Conservation (phyloP, 2,888 invertebrate species). For the Ophion costatus region DNA sequence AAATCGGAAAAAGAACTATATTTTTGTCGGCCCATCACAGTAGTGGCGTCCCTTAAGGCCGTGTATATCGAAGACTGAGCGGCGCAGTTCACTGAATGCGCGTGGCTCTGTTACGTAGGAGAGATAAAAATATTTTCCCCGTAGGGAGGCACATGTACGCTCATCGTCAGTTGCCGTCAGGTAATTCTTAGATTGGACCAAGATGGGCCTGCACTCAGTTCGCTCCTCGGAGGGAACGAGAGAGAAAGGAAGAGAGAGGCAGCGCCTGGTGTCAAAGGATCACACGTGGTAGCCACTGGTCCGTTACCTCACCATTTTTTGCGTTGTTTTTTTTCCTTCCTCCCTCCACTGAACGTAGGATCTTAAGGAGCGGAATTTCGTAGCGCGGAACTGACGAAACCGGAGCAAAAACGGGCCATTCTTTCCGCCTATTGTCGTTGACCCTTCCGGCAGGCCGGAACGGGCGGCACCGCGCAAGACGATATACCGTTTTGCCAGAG, state of each 20-base stretch:
- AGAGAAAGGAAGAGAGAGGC: not conserved
- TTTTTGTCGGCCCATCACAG: too few species aligned
- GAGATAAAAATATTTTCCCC: too few species aligned
- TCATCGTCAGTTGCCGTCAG: too few species aligned
- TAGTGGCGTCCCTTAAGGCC: not conserved
- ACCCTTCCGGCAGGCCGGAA: conserved; percentile 50
- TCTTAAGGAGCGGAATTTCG: conserved; percentile 23
- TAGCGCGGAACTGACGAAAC: conserved; percentile 47
- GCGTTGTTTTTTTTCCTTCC: conserved; percentile 38
- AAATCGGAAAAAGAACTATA: too few species aligned
- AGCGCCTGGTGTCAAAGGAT: not conserved
- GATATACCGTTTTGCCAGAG: conserved; percentile 48
- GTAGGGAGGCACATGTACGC: too few species aligned
- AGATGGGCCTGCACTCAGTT: not conserved
- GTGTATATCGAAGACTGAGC: not conserved
- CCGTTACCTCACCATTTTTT: conserved; percentile 66
- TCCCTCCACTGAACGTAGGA: not conserved
- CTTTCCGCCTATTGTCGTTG: conserved; percentile 54
- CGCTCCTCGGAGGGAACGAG: not conserved
- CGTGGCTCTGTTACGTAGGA: too few species aligned
- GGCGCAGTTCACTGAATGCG: too few species aligned
- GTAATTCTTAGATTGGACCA: too few species aligned
- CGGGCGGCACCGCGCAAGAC: conserved; percentile 2
- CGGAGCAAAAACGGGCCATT: conserved; percentile 66
- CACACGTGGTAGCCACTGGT: conserved; percentile 50